These are phyloP conservation scores for Sicus ferrugineus DNA, from an alignment of 2,888 invertebrate genomes.

Conservation along the genomic window DNA sequence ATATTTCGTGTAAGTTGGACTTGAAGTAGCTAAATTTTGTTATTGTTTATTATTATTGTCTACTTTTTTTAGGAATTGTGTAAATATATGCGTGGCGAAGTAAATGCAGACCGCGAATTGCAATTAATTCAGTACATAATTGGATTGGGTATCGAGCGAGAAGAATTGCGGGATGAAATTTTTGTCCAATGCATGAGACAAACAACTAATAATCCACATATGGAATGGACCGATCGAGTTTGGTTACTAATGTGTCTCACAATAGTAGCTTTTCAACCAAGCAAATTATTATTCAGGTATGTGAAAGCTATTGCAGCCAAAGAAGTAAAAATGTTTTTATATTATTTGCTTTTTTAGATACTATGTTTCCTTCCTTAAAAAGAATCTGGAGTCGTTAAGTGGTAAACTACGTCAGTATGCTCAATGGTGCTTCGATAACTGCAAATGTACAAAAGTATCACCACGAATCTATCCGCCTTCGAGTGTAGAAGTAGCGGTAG, in stretches of 20 bases:
- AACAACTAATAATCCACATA: constrained; percentile 86
- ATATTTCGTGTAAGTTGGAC: constrained; percentile 80
- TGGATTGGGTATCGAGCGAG: constrained; percentile 86
- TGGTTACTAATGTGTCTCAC: constrained; percentile 90
- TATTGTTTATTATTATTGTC: not conserved
- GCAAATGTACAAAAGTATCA: constrained; percentile 83
- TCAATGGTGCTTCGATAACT: constrained; percentile 93
- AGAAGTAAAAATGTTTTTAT: not conserved
- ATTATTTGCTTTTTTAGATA: constrained; percentile 68
- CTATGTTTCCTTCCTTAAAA: constrained; percentile 77
- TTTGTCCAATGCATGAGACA: constrained; percentile 88
- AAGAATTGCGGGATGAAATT: constrained; percentile 91
- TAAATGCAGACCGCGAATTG: constrained; percentile 83
- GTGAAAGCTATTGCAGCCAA: not conserved
- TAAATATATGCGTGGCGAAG: constrained; percentile 88
- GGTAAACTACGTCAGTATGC: constrained; percentile 83
- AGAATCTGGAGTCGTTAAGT: constrained; percentile 71
- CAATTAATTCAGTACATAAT: constrained; percentile 85
- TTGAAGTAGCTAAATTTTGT: not conserved
- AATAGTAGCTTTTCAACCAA: constrained; percentile 90
- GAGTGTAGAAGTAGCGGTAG: constrained; percentile 89
- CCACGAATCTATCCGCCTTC: constrained; percentile 87
- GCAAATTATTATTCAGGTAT: constrained; percentile 62
- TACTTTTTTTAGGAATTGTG: constrained; percentile 75
- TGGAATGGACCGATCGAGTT: constrained; percentile 83